Evolutionary conservation across 2,797 vertebrate species (phyloP).

Genomic region (Oreochromis mossambicus): DNA sequence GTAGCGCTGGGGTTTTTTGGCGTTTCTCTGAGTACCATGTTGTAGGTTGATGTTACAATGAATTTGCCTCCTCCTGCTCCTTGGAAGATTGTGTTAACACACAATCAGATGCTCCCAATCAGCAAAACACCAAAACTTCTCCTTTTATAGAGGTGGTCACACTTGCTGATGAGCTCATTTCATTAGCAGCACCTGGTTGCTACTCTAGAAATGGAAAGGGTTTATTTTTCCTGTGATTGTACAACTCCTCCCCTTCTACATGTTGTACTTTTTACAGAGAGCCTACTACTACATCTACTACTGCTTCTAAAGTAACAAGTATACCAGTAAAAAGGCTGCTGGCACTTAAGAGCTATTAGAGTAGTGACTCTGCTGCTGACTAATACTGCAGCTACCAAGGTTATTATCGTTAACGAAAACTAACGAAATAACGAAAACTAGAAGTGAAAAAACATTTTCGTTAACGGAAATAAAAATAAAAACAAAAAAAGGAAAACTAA

Average conservation of each 20-base stretch:
- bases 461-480: too few species aligned
- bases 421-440: too few species aligned
- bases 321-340: not conserved
- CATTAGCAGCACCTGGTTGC: not conserved
- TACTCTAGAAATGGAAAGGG: not conserved
- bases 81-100: not conserved
- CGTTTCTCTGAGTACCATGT: not conserved
- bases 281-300: not conserved
- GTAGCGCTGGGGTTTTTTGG: not conserved
- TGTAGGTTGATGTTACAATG: not conserved
- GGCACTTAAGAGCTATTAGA: not conserved
- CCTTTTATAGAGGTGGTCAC: not conserved
- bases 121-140: not conserved
- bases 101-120: not conserved
- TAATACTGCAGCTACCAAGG: not conserved
- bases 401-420: too few species aligned
- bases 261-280: not conserved
- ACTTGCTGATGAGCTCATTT: too few species aligned
- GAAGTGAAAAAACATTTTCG: too few species aligned
- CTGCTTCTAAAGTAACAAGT: not conserved
- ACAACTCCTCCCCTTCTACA: not conserved
- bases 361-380: not conserved
- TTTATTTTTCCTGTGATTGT: not conserved
- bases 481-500: too few species aligned
- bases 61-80: not conserved